Evolutionary conservation across 2,888 invertebrate genomes (phyloP).

Genomic region (Drosophila paranaensis): DNA sequence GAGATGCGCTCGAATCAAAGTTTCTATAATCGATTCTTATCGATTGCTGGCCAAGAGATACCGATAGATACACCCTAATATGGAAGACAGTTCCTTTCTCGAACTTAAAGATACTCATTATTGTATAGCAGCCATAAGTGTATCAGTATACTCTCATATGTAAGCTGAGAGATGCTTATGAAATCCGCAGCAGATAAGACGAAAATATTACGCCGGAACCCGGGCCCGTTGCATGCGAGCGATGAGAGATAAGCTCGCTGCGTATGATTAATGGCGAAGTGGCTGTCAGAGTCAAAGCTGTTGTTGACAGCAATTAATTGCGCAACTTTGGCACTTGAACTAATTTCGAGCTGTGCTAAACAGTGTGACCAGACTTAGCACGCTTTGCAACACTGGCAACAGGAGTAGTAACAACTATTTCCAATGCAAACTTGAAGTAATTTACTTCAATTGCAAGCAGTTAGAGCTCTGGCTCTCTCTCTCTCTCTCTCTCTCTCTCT

Average conservation of each 20-base stretch:
- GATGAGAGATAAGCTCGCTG: conserved; percentile 1
- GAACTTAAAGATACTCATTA: no score
- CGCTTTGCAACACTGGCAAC: conserved; percentile 3
- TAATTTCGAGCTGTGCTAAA: background rate
- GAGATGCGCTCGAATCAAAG: background rate
- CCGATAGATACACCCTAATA: no score
- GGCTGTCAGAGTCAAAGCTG: conserved; percentile 4
- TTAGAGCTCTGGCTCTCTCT: conserved; percentile 1
- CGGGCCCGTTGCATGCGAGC: background rate
- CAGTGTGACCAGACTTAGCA: conserved; percentile 1
- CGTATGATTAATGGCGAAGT: conserved; percentile 1
- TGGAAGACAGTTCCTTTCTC: no score
- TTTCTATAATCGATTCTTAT: background rate
- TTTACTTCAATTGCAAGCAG: conserved; percentile 35
- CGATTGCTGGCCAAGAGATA: background rate
- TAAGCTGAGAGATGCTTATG: background rate
- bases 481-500: no score
- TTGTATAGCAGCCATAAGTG: no score
- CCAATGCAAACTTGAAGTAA: conserved; percentile 26
- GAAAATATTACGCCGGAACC: background rate
- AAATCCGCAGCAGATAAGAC: background rate
- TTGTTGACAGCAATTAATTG: conserved; percentile 10
- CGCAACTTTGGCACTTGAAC: conserved; percentile 2
- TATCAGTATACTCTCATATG: no score
- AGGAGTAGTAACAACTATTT: conserved; percentile 9